Percentiles rank a stretch among this genome's conserved stretches.
phyloP scores from a whole-genome alignment of 2,888 invertebrate genomes.

The Agrotis puta region DNA sequence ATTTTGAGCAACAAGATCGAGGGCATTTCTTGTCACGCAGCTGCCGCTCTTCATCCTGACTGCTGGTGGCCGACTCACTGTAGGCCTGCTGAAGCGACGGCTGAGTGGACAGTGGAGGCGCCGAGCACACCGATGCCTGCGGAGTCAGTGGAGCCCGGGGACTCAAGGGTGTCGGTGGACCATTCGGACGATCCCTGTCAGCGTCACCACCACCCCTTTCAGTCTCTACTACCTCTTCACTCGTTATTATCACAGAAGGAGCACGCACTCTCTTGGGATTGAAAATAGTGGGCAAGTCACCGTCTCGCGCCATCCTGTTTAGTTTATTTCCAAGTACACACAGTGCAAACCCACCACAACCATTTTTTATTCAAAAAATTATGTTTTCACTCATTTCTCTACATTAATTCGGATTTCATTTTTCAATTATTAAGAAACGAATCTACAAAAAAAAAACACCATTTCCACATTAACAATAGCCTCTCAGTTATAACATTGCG shows the following conservation, averaged over 20 bases:
- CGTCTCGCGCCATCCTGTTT: constrained; percentile 92
- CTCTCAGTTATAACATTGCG: constrained; percentile 40
- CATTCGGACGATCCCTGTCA: constrained; percentile 86
- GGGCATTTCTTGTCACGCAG: constrained; percentile 91
- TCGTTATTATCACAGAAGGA: constrained; percentile 93
- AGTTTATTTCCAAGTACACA: constrained; percentile 59
- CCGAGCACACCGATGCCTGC: constrained; percentile 88
- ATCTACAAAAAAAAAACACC: constrained; percentile 29
- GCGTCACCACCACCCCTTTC: constrained; percentile 80
- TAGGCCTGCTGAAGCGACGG: constrained; percentile 88
- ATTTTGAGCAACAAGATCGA: constrained; percentile 95
- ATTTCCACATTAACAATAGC: constrained; percentile 8
- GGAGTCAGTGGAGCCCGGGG: constrained; percentile 87
- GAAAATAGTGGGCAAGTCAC: constrained; percentile 95
- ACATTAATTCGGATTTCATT: constrained; percentile 37
- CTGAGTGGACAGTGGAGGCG: constrained; percentile 86
- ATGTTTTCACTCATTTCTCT: constrained; percentile 25
- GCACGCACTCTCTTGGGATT: constrained; percentile 94
- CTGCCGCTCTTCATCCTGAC: constrained; percentile 92
- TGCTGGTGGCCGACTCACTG: constrained; percentile 91
- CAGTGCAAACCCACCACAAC: constrained; percentile 57
- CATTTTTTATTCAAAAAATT: constrained; percentile 37
- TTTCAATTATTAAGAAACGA: constrained; percentile 16
- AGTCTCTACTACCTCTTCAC: constrained; percentile 90
- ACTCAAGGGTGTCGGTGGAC: constrained; percentile 86